Base-by-base conservation (phyloP, 2,113 vertebrate genomes). In the Butastur rufipennis region DNA sequence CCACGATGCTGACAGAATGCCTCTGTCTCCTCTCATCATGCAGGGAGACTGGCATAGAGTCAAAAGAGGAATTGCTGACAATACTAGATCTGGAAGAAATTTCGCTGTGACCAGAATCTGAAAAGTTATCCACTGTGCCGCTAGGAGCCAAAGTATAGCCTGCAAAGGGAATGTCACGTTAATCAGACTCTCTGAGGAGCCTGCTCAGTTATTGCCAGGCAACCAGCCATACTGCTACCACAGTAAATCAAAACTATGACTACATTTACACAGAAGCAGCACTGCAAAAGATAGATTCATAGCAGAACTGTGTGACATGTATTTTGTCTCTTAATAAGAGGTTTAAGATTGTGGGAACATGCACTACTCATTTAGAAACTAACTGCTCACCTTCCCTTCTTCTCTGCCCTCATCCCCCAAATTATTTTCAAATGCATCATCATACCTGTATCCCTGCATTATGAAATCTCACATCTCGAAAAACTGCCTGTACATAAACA, bases 61-160 rank as follows among this genome's bases (percentile, higher is more conserved):
- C 99, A 93, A 99, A 99, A 36, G 99, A 99, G 16, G 99, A 99
- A 97, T 99, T 99, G 97, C 99, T 99, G 98, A 99, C 99, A 55
- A 99, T 99, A 91, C 99, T 99, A 97, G 99, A 99, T 91, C 99
- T 98, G 16, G 99, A 99, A 50, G 99, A 99, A 96, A 99, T 99
- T 98, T 99, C 99, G 56, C 99, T 99, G 98, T 99, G 99, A 42
- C 99, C 99, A 16, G 99, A 99, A 97, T 99, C 99, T 1, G 99
- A 99, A 88, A 99, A 99, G 92, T 99, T 99, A 95, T 99, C 99
- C 87, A 98, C 99, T 0, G 98, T 98, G 73, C 99, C 97, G 58
- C 98, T 99, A 71, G 98, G 98, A 97, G 98, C 98, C 97, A 99
- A 91, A 45, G 98, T 96, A 88, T 99, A 99, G 63, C 99, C 99